phyloP scores from a whole-genome alignment of 2,113 vertebrate species.

The Gobius niger region DNA sequence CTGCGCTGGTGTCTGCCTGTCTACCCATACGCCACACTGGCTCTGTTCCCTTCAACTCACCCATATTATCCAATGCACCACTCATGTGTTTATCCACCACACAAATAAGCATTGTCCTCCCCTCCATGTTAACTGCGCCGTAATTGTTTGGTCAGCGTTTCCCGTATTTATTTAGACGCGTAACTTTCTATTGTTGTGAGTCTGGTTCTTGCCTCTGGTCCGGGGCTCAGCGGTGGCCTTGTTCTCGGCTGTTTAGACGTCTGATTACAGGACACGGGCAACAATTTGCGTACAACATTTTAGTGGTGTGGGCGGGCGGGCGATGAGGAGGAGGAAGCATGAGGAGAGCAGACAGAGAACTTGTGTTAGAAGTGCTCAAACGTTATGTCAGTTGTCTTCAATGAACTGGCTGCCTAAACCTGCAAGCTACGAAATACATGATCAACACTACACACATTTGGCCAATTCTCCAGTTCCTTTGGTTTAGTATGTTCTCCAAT shows the following conservation, averaged over 20 bases:
- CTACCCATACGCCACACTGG: slow-evolving; percentile 2
- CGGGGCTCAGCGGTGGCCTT: slow-evolving; percentile 14
- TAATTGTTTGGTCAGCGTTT: slow-evolving; percentile 6
- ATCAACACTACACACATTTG: no score
- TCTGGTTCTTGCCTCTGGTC: slow-evolving; percentile 27
- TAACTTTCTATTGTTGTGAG: slow-evolving; percentile 13
- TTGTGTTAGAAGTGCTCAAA: not conserved
- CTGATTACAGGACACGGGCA: slow-evolving; percentile 56
- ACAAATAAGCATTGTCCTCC: slow-evolving; percentile 12
- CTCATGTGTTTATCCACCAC: not conserved
- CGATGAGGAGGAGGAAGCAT: slow-evolving; percentile 1
- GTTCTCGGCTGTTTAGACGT: slow-evolving; percentile 34
- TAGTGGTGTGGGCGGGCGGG: slow-evolving; percentile 28
- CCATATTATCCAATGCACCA: slow-evolving; percentile 3
- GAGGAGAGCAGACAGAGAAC: not conserved
- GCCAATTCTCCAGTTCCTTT: no score
- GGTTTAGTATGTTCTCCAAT: no score
- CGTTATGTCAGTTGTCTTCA: no score
- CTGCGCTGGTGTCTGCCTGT: slow-evolving; percentile 3
- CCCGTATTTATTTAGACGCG: slow-evolving; percentile 7
- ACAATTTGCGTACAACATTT: slow-evolving; percentile 48
- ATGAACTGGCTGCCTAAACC: no score
- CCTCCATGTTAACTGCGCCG: slow-evolving; percentile 1
- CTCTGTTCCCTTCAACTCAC: not conserved
- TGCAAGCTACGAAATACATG: no score